Percentiles rank a stretch among this genome's conserved stretches.
phyloP scores from a whole-genome alignment of 2,113 vertebrate genomes.

The Entomyzon cyanotis region DNA sequence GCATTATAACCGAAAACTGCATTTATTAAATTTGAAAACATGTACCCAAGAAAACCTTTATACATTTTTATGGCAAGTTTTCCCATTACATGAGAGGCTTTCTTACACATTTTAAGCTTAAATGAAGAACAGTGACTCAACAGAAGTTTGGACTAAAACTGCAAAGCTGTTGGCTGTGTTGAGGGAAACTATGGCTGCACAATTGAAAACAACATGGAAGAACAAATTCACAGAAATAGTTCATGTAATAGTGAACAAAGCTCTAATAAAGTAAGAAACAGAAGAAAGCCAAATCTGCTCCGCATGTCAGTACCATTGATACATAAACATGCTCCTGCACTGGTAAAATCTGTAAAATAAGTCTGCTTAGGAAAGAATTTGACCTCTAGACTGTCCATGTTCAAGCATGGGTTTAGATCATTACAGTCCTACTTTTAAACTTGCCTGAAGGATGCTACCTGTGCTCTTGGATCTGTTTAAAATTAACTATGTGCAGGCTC shows the following conservation, averaged over 20 bases:
- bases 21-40: constrained; percentile 67
- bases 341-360: constrained; percentile 49
- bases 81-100: constrained; percentile 75
- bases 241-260: constrained; percentile 56
- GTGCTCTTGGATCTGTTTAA: background rate
- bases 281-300: constrained; percentile 70
- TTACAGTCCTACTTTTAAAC: background rate
- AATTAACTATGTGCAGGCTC: background rate
- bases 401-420: background rate
- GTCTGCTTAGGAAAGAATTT: constrained; percentile 39
- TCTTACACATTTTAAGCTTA: constrained; percentile 72
- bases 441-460: background rate
- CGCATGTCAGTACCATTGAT: background rate
- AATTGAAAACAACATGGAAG: background rate
- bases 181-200: constrained; percentile 3
- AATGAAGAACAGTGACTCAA: constrained; percentile 42
- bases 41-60: constrained; percentile 63
- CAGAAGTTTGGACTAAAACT: constrained; percentile 64
- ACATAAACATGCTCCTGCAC: constrained; percentile 6
- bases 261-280: constrained; percentile 67
- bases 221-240: constrained; percentile 49
- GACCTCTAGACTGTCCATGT: background rate
- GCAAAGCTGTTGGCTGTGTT: constrained; percentile 52
- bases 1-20: constrained; percentile 67
- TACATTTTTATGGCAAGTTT: constrained; percentile 72